Base-by-base conservation (phyloP, 2,888 invertebrate genomes). In the Lithodes maja region DNA sequence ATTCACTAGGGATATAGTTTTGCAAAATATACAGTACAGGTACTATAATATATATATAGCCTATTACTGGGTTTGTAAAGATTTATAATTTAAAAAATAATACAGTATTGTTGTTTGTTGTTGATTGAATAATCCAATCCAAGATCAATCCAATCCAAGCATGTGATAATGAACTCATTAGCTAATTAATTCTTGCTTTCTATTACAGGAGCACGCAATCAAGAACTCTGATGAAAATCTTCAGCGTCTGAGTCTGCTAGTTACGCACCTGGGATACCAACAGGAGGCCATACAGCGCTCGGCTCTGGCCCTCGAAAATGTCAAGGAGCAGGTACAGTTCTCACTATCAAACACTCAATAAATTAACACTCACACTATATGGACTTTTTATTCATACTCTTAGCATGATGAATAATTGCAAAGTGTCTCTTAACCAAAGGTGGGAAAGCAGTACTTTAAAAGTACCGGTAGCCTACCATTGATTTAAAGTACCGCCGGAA, bases 231-330 rank as follows among this genome's bases (percentile, higher is more conserved):
- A 89, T 61, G 91, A 87, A 69, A 92, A 90, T 71, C 71, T 90
- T 9, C 90, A 91, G 69, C 86, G 86, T 78, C 89, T 92, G n/a
- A 83, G 74, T 50, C 55, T 89, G 15, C 78, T 92, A 33, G 50
- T 87, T 55, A 91, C 92, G 5, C 92, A 92, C 55, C 90, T 92
- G 49, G 87, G 90, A 9, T 92, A 89, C 68, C 92, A 92, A 75
- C 87, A 90, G n/a, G 92, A 92, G 53, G 86, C 92, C 12, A 92
- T 92, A 54, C 87, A 90, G 17, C 90, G 90, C 3, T 91, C 91
- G n/a, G 90, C 53, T 1, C 52, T 87, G 69, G 87, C 89, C 33
- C 81, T 92, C n/a, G 90, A 89, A 17, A 88, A 91, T 52, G 90
- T 91, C 3, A 88, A 87, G 61, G 92, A 92, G 80, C 92, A 91